Percentiles rank a stretch among this genome's conserved stretches.
These are phyloP conservation scores for Myiotriccus ornatus DNA, from an alignment of 2,797 vertebrate species.

Conservation along the genomic window DNA sequence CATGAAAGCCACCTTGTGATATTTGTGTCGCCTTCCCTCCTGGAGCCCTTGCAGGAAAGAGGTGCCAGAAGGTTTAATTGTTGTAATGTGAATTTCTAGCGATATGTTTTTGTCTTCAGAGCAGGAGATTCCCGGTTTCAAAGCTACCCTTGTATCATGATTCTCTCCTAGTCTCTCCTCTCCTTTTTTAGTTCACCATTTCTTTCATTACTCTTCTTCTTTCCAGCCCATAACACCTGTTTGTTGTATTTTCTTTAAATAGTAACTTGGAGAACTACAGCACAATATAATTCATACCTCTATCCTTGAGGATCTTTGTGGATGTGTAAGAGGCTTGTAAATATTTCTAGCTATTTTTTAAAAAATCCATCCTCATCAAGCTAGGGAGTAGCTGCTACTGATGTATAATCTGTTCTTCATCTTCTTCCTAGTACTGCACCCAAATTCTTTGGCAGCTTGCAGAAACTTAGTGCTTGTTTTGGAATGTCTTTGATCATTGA, in stretches of 20 bases:
- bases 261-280: neutral
- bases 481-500: slow-evolving; percentile 54
- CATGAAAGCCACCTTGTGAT: neutral
- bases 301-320: neutral
- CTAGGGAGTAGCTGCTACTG: slow-evolving; percentile 52
- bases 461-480: slow-evolving; percentile 65
- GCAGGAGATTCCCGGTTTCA: neutral
- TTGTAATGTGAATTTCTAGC: neutral
- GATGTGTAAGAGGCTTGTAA: neutral
- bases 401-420: slow-evolving; percentile 59
- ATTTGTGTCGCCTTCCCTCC: neutral
- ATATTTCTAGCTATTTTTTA: neutral
- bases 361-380: slow-evolving; percentile 39
- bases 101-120: neutral
- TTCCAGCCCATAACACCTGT: neutral
- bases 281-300: neutral
- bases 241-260: neutral
- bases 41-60: neutral
- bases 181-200: neutral
- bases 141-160: neutral
- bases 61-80: neutral
- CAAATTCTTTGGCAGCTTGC: slow-evolving; percentile 72
- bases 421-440: slow-evolving; percentile 67
- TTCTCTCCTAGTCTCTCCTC: neutral
- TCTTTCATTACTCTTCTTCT: neutral